Base-by-base conservation (phyloP, 2,113 vertebrate species). In the Mungos mungo region DNA sequence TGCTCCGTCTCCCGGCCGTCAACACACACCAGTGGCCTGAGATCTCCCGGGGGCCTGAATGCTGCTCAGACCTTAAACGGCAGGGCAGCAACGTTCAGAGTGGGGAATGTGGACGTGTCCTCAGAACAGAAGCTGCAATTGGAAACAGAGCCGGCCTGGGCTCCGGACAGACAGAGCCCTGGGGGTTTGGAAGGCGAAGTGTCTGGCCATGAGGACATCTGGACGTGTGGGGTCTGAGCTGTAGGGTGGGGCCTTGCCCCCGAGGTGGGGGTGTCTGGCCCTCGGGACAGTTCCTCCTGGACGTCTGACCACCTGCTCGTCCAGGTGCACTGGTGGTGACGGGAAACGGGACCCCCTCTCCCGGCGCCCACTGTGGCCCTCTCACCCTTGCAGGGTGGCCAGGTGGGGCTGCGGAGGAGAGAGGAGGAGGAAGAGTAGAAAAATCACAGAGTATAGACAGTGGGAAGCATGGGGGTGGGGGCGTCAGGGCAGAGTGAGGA, bases 61-160 rank as follows among this genome's bases (percentile, higher is more conserved):
- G 8, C 1, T 1, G 33, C 38, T 54, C 57, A 27, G 82, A 31
- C 50, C 50, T 82, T 0, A 8, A 4, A 21, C 0, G 19, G 29
- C 2, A 2, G 14, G 2, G 7, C 9, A 33, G 7, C 4, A 25
- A 19, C 1, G 31, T 12, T 45, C 7, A 12, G 89, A 50, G 79
- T 14, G 3, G 1, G 1, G 11, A n/a, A 33, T 1, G 2, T 1
- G 1, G 35, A 66, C 19, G 16, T 0, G 2, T 8, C n/a, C 27
- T 23, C 12, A 35, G 2, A 6, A 47, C 7, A 3, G 2, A 15
- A 2, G 35, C 29, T 47, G 65, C 65, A 16, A 5, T 14, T 14
- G 23, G 29, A 54, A 4, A 16, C 23, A 41, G 16, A 11, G 18
- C 60, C 27, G 29, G 25, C 14, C 27, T 74, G 35, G 0, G 0